Evolutionary conservation across 2,888 invertebrate genomes (phyloP).

Genomic region (Amblyjoppa fuscipennis): DNA sequence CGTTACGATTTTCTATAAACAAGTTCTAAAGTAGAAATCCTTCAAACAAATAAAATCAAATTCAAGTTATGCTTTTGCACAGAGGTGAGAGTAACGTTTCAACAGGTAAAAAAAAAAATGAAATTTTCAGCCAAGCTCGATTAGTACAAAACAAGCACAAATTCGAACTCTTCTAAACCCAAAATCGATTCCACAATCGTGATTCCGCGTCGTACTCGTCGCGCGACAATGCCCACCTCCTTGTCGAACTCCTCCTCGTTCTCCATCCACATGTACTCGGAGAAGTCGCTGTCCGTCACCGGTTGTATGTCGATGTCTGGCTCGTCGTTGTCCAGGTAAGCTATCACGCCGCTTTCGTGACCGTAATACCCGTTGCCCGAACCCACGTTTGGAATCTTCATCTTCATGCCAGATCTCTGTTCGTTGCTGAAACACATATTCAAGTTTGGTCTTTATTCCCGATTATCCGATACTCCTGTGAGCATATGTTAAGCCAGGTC

Average conservation of each 20-base stretch:
- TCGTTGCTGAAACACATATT: constrained; percentile 66
- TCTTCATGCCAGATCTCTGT: constrained; percentile 81
- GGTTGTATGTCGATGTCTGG: constrained; percentile 84
- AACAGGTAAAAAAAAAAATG: no score
- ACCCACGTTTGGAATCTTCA: constrained; percentile 84
- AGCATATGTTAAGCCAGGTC: background rate
- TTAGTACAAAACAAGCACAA: no score
- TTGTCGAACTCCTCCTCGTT: constrained; percentile 97
- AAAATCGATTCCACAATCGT: background rate
- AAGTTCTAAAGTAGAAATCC: no score
- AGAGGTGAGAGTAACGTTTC: no score
- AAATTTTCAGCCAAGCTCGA: no score
- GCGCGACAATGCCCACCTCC: constrained; percentile 87
- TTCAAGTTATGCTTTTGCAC: no score
- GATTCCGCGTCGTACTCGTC: no score
- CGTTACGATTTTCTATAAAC: no score
- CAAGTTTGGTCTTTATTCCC: background rate
- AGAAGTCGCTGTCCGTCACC: constrained; percentile 90
- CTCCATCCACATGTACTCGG: constrained; percentile 98
- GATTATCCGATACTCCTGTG: background rate
- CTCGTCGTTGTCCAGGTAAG: constrained; percentile 80
- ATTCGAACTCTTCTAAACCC: background rate
- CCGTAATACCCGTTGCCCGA: constrained; percentile 84
- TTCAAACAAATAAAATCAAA: no score
- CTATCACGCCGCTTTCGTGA: constrained; percentile 82